A percentile compares a stretch with the other conserved stretches of the same genome.
Conservation (phyloP, 2,888 invertebrate species). For the Coenonympha arcania region DNA sequence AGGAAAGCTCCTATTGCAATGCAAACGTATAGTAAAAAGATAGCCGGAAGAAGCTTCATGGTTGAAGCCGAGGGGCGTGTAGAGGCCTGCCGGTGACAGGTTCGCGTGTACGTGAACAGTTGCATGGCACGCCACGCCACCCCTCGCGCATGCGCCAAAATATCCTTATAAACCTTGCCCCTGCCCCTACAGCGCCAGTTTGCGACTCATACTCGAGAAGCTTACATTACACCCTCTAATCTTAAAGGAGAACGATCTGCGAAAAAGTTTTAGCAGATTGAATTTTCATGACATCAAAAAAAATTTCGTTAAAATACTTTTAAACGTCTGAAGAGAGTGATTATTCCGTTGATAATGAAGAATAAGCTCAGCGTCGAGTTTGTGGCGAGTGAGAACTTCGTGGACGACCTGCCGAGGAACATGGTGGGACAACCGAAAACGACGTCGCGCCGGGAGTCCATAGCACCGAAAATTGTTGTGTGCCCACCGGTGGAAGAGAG, state of each 20-base stretch:
- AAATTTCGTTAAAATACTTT: slow-evolving; percentile 24
- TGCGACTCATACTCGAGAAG: slow-evolving; percentile 43
- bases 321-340: slow-evolving; percentile 33
- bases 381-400: slow-evolving; percentile 52
- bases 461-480: slow-evolving; percentile 65
- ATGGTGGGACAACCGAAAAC: slow-evolving; percentile 41
- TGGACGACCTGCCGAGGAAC: slow-evolving; percentile 49
- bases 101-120: slow-evolving; percentile 39
- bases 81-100: slow-evolving; percentile 28
- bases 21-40: background rate
- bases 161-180: slow-evolving; percentile 43
- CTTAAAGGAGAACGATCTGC: slow-evolving; percentile 37
- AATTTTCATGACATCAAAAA: slow-evolving; percentile 26
- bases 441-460: slow-evolving; percentile 46
- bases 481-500: slow-evolving; percentile 70
- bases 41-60: background rate
- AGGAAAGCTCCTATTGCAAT: background rate
- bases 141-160: slow-evolving; percentile 50
- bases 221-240: slow-evolving; percentile 33
- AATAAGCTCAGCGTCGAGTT: slow-evolving; percentile 53
- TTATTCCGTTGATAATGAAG: slow-evolving; percentile 52
- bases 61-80: slow-evolving; percentile 9
- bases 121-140: slow-evolving; percentile 35
- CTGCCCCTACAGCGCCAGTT: slow-evolving; percentile 45
- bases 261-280: slow-evolving; percentile 51